Evolutionary conservation across 1,140 invertebrate species (phyloP).

Genomic region (Acromyrmex heyeri): DNA sequence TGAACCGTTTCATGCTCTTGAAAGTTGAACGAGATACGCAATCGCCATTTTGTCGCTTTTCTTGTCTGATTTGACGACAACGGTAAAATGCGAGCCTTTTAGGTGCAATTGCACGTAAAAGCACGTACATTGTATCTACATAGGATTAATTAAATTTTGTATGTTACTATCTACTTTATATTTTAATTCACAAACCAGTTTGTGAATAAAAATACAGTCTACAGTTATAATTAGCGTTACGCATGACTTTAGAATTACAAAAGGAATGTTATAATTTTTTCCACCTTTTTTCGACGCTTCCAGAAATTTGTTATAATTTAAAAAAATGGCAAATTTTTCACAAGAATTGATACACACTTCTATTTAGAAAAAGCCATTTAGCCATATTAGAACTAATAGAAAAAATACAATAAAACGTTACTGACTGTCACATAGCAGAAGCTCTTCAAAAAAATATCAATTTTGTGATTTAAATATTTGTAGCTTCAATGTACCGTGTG

Average conservation of each 20-base stretch:
- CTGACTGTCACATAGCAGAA: background rate
- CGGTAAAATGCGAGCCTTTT: background rate
- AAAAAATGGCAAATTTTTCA: background rate
- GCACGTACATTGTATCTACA: background rate
- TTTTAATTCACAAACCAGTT: background rate
- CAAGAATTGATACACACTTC: background rate
- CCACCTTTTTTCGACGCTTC: background rate
- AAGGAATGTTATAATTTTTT: background rate
- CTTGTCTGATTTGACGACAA: background rate
- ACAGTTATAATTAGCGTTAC: too few relatives aligned
- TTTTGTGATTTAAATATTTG: background rate
- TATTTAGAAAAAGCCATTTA: background rate
- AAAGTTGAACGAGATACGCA: constrained; percentile 29
- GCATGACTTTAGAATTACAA: background rate
- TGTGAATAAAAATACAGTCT: too few relatives aligned
- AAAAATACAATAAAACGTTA: constrained; percentile 8
- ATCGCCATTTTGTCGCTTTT: constrained; percentile 14
- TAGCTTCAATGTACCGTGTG: background rate
- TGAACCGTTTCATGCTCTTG: background rate
- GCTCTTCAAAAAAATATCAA: background rate
- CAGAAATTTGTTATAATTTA: background rate
- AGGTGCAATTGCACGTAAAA: background rate
- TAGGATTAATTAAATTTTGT: background rate
- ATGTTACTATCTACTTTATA: background rate
- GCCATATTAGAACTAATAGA: background rate